Base-by-base conservation (phyloP, 2,113 vertebrate genomes). In the Pterocles burchelli region DNA sequence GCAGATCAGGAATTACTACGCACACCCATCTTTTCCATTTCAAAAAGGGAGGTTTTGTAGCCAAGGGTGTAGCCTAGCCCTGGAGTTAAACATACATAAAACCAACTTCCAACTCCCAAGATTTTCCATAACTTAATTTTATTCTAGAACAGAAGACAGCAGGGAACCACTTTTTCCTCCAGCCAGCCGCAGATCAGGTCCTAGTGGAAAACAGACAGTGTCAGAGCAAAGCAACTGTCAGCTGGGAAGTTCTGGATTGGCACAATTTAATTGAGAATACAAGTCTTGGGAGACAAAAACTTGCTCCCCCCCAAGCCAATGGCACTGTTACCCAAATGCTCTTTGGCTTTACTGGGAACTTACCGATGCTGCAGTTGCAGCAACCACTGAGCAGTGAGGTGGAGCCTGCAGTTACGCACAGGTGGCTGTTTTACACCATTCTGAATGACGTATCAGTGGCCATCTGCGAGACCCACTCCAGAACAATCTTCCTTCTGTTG, bases 361-460 rank as follows among this genome's bases (percentile, higher is more conserved):
- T 58, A 67, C 88, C 88, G 2, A 0, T 0, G 8, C 16, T 6
- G 17, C 1, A 10, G 68, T 2, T 65, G 66, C 55, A 81, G 55
- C 25, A 41, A 29, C 7, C 29, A 3, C 31, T 2, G 20, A 63
- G 67, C 34, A 51, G 26, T 1, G 2, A 26, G 36, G 22, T 67
- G 59, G 38, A 67, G 29, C 22, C 43, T 21, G 24, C 14, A 28
- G 61, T 73, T 43, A 34, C 4, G 0, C 20, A 6, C 4, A 11
- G 8, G 62, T 22, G 29, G 31, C 59, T 21, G 6, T 38, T 74
- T 55, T 31, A 61, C 41, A 51, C 29, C 0, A 0, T 48, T 26
- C 5, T 3, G 8, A 57, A 11, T 0, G 15, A 63, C 1, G 0
- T 1, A 9, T 6, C 21, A 7, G 68, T 2, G 28, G 46, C n/a